phyloP scores from a whole-genome alignment of 2,888 invertebrate species.

The Ferrisia virgata region DNA sequence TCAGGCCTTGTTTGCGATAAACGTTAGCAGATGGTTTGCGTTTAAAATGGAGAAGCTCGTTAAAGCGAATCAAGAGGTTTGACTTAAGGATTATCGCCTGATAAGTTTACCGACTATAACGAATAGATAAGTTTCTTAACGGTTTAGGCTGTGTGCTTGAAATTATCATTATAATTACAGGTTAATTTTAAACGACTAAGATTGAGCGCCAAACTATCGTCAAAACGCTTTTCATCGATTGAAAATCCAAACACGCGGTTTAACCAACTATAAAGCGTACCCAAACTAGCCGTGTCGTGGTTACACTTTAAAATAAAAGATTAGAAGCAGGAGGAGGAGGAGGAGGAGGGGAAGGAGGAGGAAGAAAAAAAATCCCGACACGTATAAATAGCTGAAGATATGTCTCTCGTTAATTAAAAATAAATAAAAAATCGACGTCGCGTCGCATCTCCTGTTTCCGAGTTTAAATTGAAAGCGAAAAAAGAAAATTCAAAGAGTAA shows the following conservation, averaged over 20 bases:
- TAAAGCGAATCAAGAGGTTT: constrained; percentile 3
- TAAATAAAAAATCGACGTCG: constrained; percentile 1
- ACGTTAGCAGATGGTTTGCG: neutral
- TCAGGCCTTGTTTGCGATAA: neutral
- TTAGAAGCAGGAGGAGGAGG: too few relatives aligned
- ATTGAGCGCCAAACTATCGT: neutral
- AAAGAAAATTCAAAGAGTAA: neutral
- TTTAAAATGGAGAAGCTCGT: constrained; percentile 22
- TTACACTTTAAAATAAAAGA: too few relatives aligned
- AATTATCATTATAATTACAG: constrained; percentile 26
- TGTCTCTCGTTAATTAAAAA: constrained; percentile 15
- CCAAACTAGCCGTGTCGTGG: neutral
- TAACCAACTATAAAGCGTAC: constrained; percentile 1
- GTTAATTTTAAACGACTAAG: constrained; percentile 23
- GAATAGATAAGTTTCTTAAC: neutral
- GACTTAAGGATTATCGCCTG: constrained; percentile 9
- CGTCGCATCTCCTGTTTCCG: too few relatives aligned
- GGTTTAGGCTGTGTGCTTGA: neutral
- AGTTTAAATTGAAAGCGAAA: constrained; percentile 6
- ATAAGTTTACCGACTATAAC: neutral
- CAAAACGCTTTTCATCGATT: constrained; percentile 17
- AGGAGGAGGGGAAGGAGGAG: too few relatives aligned
- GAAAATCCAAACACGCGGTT: constrained; percentile 9
- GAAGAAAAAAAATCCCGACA: neutral
- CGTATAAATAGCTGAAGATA: neutral